These are phyloP conservation scores for Acipenser ruthenus DNA, from an alignment of 2,797 vertebrate genomes.

Conservation along the genomic window DNA sequence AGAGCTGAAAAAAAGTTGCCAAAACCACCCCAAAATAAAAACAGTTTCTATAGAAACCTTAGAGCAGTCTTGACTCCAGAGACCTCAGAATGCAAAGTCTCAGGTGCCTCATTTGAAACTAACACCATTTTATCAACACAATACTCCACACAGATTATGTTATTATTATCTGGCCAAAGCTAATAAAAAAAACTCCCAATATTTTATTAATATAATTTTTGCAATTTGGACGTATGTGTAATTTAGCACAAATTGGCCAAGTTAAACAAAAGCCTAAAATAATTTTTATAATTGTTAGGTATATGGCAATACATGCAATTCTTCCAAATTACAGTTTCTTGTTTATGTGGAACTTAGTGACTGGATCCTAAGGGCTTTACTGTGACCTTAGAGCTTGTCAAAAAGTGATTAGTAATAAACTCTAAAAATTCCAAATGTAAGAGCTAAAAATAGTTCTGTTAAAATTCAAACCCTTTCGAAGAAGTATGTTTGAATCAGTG, in stretches of 20 bases:
- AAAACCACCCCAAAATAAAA: too few relatives aligned
- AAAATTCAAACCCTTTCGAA: not conserved
- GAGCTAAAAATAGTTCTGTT: not conserved
- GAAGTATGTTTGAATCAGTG: not conserved
- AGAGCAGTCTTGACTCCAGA: too few relatives aligned
- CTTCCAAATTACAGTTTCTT: too few relatives aligned
- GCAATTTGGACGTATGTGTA: slow-evolving; percentile 7
- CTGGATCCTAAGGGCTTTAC: not conserved
- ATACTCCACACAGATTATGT: slow-evolving; percentile 2
- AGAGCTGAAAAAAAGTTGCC: too few relatives aligned
- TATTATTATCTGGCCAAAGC: slow-evolving; percentile 11
- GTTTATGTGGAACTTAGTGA: too few relatives aligned
- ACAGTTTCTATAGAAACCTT: too few relatives aligned
- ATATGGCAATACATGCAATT: slow-evolving; percentile 1
- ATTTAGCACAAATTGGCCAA: slow-evolving; percentile 7
- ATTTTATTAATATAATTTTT: slow-evolving; percentile 13
- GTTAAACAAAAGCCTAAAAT: slow-evolving; percentile 18
- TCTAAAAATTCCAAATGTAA: not conserved
- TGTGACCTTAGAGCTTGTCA: not conserved
- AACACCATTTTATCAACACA: not conserved
- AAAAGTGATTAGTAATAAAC: not conserved
- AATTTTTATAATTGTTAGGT: slow-evolving; percentile 23
- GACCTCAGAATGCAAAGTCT: too few relatives aligned
- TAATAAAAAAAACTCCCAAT: slow-evolving; percentile 12
- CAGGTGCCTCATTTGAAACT: not conserved